Percentiles rank a stretch among this genome's conserved stretches.
phyloP scores from a whole-genome alignment of 2,113 vertebrate genomes.

The Haplochromis burtoni region DNA sequence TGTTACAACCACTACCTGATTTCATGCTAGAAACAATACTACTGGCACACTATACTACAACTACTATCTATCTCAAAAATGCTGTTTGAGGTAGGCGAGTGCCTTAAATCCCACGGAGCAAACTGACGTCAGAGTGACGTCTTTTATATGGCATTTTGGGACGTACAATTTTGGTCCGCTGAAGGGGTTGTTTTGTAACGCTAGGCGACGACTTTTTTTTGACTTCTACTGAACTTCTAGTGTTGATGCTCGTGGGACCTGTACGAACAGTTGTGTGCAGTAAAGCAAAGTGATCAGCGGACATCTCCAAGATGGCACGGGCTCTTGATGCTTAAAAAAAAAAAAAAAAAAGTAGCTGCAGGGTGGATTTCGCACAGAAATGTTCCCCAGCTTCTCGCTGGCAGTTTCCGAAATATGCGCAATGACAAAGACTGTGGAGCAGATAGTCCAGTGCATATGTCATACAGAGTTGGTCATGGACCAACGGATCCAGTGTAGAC shows the following conservation, averaged over 20 bases:
- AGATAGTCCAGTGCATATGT: neutral
- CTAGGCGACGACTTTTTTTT: neutral
- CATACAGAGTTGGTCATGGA: neutral
- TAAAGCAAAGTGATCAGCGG: neutral
- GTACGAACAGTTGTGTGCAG: neutral
- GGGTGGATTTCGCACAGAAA: fast-evolving
- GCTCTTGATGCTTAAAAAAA: neutral
- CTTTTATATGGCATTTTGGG: neutral
- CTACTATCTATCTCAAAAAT: neutral
- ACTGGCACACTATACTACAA: neutral
- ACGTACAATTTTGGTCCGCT: neutral
- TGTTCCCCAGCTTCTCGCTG: neutral
- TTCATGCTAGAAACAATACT: neutral
- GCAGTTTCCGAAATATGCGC: fast-evolving
- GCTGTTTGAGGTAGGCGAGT: neutral
- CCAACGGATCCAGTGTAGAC: neutral
- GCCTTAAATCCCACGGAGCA: fast-evolving
- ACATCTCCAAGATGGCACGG: neutral
- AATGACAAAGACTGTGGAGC: neutral
- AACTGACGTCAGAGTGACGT: neutral
- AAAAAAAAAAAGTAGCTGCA: neutral
- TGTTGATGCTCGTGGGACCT: neutral
- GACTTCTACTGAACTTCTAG: neutral
- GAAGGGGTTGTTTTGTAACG: neutral
- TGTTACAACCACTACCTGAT: neutral